Evolutionary conservation across 2,113 vertebrate species (phyloP).

Genomic region (Perca fluviatilis): DNA sequence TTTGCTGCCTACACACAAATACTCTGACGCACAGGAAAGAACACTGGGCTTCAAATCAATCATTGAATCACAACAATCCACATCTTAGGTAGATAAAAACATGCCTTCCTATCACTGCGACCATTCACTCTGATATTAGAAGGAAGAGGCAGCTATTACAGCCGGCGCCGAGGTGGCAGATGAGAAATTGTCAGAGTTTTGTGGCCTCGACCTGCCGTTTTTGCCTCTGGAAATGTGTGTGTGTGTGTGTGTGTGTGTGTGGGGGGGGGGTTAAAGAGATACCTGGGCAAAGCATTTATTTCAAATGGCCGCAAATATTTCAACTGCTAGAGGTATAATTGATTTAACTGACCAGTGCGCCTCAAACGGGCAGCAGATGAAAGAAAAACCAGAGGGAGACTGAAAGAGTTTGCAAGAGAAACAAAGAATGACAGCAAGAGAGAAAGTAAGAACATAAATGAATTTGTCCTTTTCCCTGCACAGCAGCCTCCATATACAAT

Average conservation of each 20-base stretch:
- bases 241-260: too few relatives aligned
- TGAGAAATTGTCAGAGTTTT: slow-evolving; percentile 45
- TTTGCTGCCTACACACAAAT: slow-evolving; percentile 61
- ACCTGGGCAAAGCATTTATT: slow-evolving; percentile 58
- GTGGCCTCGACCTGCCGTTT: slow-evolving; percentile 55
- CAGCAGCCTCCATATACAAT: slow-evolving; percentile 57
- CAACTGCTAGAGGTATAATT: slow-evolving; percentile 57
- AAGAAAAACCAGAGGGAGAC: slow-evolving; percentile 36
- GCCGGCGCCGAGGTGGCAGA: slow-evolving; percentile 22
- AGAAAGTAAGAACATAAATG: slow-evolving; percentile 36
- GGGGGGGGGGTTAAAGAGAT: slow-evolving; percentile 33
- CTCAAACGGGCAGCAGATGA: slow-evolving; percentile 12
- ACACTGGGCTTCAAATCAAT: slow-evolving; percentile 61
- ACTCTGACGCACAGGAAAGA: slow-evolving; percentile 46
- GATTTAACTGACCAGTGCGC: slow-evolving; percentile 59
- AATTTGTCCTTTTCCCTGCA: slow-evolving; percentile 38
- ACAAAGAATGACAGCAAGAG: slow-evolving; percentile 18
- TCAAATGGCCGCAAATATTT: slow-evolving; percentile 58
- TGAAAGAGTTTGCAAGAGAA: slow-evolving; percentile 31
- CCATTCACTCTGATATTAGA: slow-evolving; percentile 51
- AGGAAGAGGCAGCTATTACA: slow-evolving; percentile 47
- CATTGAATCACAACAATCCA: slow-evolving; percentile 66
- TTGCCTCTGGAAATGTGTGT: slow-evolving; percentile 34
- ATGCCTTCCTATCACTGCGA: slow-evolving; percentile 46
- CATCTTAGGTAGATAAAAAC: slow-evolving; percentile 53